Conservation (phyloP, 2,113 vertebrate genomes). For the Aix galericulata region DNA sequence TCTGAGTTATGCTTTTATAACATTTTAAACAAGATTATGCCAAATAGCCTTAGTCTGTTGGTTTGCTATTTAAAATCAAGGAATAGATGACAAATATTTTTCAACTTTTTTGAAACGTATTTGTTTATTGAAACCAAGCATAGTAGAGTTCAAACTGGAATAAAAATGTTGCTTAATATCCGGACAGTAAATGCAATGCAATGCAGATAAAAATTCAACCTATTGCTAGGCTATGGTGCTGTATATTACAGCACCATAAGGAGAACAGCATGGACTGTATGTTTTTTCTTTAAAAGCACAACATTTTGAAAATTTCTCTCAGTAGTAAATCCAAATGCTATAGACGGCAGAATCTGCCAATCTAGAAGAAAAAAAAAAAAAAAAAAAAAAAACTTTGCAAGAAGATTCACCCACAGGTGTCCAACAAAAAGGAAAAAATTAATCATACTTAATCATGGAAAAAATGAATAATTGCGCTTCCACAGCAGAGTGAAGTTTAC, state of each 20-base stretch:
- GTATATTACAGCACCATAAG: not conserved
- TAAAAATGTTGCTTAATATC: not conserved
- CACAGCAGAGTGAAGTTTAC: not conserved
- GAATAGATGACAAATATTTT: not conserved
- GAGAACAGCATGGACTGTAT: not conserved
- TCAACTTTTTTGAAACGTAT: not conserved
- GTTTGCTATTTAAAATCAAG: slow-evolving; percentile 3
- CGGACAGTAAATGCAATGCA: not conserved
- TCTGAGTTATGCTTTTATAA: slow-evolving; percentile 30
- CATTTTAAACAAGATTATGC: slow-evolving; percentile 45
- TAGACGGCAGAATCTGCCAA: not conserved
- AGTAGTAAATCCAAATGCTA: not conserved
- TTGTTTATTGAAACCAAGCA: not conserved
- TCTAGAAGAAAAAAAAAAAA: not conserved
- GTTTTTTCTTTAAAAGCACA: not conserved
- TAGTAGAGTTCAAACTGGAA: not conserved
- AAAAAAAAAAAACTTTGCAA: not conserved
- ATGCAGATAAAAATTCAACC: not conserved
- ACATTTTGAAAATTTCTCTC: not conserved
- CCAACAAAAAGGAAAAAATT: not conserved
- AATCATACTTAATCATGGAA: not conserved
- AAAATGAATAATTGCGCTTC: not conserved
- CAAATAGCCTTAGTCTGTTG: not conserved
- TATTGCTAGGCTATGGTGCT: not conserved
- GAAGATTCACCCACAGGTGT: not conserved